phyloP scores from a whole-genome alignment of 2,888 invertebrate genomes.

The Melangyna quadrimaculata region DNA sequence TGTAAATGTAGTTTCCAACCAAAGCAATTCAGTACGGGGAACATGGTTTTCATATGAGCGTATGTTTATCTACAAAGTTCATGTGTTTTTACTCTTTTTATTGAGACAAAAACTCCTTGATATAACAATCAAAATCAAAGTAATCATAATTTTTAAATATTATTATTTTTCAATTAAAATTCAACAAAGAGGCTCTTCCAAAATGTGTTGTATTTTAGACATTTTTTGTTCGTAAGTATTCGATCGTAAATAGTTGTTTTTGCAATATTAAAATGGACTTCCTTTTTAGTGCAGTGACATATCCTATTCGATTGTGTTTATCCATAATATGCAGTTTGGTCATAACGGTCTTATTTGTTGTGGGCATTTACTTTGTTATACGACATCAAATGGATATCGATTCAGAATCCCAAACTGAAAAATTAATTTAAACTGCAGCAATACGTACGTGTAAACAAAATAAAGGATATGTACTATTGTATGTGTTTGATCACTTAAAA shows the following conservation, averaged over 20 bases:
- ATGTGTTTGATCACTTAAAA: too few relatives aligned
- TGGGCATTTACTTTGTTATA: neutral
- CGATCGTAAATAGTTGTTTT: neutral
- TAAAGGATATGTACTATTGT: too few relatives aligned
- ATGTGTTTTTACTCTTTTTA: too few relatives aligned
- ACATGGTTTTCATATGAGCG: too few relatives aligned
- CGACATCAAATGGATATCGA: neutral
- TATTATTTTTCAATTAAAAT: neutral
- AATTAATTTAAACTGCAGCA: too few relatives aligned
- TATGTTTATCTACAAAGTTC: too few relatives aligned
- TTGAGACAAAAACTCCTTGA: neutral
- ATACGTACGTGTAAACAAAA: too few relatives aligned
- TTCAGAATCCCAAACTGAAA: neutral
- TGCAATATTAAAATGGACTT: neutral
- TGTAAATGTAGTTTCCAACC: too few relatives aligned
- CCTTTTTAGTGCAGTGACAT: neutral
- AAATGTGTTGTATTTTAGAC: slow-evolving; percentile 27
- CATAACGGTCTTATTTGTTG: neutral
- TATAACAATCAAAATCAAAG: neutral
- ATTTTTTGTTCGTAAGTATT: slow-evolving; percentile 7
- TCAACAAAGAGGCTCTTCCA: neutral
- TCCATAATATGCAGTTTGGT: slow-evolving; percentile 1
- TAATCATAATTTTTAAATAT: neutral
- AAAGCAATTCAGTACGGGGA: too few relatives aligned
- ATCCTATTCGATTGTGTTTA: slow-evolving; percentile 1